Evolutionary conservation across 1,140 invertebrate species (phyloP), one percentile per base, ranked within the genome.

Genomic region (Drosophila ercepeae): DNA sequence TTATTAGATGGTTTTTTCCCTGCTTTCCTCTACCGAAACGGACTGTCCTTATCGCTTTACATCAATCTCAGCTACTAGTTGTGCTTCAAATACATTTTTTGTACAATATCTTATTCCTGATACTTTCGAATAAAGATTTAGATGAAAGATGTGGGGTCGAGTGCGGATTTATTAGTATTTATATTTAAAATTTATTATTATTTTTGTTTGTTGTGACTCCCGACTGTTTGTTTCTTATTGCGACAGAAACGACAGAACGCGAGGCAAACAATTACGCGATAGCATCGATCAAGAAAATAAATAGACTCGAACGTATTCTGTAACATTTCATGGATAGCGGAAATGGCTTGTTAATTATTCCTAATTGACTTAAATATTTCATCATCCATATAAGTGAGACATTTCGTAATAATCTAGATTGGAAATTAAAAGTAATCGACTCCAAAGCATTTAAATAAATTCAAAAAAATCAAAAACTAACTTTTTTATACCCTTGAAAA

Each of bases 151-250:
- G 29, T 11, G 61, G 58, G 49, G 44, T 0, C n/a, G n/a, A n/a
- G n/a, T n/a, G n/a, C 4, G 29, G 59, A 51, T 19, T 51, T 50
- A 65, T 50, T 64, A 32, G 7, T 64, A 9, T 64, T 64, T 42
- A 64, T 65, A 65, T 64, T 67, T 34, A 2, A 14, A 50, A 67
- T 52, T 51, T 67, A 42, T 67, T n/a, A n/a, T n/a, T n/a, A n/a
- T n/a, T n/a, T n/a, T n/a, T 8, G 45, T 51, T 52, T 64, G 60
- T 64, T 67, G 46, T 65, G 63, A 49, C 45, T 51, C 3, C 3
- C 18, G 27, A 27, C 48, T 49, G 34, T 29, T 45, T 32, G 45
- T 13, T 13, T 51, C 50, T 42, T 32, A 51, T 42, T 64, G 48
- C 61, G 45, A 64, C 45, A 67, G 34, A n/a, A 32, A 36, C 61